These are phyloP conservation scores for Lindbergichthys nudifrons DNA, from an alignment of 2,797 vertebrate species.

Conservation along the genomic window DNA sequence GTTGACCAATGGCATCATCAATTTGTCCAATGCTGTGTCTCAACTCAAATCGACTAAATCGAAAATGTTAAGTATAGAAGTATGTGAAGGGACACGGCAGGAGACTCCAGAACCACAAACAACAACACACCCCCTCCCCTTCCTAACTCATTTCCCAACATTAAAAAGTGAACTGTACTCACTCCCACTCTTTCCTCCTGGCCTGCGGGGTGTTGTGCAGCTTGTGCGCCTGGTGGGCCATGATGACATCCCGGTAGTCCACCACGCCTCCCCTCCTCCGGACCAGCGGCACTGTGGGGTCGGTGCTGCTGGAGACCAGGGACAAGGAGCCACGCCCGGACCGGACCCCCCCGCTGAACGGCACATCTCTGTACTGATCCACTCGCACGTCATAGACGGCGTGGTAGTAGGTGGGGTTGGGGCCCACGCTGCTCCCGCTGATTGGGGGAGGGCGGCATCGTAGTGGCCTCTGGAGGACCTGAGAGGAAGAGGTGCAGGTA, in stretches of 20 bases:
- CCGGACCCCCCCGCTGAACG: conserved; percentile 55
- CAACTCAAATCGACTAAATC: no score
- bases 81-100: no score
- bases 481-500: conserved; percentile 66
- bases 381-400: conserved; percentile 79
- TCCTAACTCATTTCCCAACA: background rate
- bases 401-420: conserved; percentile 82
- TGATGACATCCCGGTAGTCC: conserved; percentile 89
- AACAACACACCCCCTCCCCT: no score
- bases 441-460: conserved; percentile 72
- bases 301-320: conserved; percentile 48
- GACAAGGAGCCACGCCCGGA: conserved; percentile 59
- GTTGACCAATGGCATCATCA: background rate
- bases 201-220: conserved; percentile 90
- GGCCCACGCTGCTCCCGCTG: conserved; percentile 77
- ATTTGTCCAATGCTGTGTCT: background rate
- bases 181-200: conserved; percentile 91
- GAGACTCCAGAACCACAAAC: no score
- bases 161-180: conserved; percentile 73
- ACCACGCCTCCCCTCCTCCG: conserved; percentile 88
- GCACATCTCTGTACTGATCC: conserved; percentile 76
- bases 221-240: conserved; percentile 91
- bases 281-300: conserved; percentile 70
- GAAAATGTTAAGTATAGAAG: no score
- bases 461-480: conserved; percentile 59